phyloP scores from a whole-genome alignment of 2,113 vertebrate genomes.

The Pygoscelis adeliae region DNA sequence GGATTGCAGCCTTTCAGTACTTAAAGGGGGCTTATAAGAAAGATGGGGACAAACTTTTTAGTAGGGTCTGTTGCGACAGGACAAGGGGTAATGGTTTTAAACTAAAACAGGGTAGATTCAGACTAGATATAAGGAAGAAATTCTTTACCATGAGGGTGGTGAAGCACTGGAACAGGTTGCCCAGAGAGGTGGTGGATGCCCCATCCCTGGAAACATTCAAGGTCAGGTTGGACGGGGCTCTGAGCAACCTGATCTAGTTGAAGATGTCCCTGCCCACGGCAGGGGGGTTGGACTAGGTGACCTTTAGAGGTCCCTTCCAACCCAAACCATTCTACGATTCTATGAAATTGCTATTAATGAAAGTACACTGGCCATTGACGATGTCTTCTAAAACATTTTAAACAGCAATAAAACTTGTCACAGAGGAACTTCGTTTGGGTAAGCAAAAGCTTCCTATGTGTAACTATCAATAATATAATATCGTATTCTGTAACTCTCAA shows the following conservation, averaged over 20 bases:
- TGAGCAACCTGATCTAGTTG: neutral
- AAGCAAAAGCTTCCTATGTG: neutral
- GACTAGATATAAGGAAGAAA: neutral
- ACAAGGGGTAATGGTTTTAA: neutral
- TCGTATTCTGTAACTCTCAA: neutral
- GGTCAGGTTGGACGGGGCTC: neutral
- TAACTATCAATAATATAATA: neutral
- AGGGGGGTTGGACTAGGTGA: neutral
- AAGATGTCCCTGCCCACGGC: neutral
- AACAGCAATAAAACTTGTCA: neutral
- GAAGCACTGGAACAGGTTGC: neutral
- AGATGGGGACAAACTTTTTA: neutral
- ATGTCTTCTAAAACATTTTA: neutral
- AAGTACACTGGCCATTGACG: neutral
- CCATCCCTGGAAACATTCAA: neutral
- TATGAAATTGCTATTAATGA: neutral
- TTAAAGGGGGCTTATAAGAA: neutral
- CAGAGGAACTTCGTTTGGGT: neutral
- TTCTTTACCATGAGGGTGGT: neutral
- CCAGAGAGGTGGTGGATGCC: neutral
- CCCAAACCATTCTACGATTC: neutral
- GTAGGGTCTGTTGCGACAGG: neutral
- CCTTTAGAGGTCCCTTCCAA: neutral
- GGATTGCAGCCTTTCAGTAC: neutral
- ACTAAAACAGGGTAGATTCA: neutral